Evolutionary conservation across 2,797 vertebrate species (phyloP).

Genomic region (Setipinna tenuifilis): DNA sequence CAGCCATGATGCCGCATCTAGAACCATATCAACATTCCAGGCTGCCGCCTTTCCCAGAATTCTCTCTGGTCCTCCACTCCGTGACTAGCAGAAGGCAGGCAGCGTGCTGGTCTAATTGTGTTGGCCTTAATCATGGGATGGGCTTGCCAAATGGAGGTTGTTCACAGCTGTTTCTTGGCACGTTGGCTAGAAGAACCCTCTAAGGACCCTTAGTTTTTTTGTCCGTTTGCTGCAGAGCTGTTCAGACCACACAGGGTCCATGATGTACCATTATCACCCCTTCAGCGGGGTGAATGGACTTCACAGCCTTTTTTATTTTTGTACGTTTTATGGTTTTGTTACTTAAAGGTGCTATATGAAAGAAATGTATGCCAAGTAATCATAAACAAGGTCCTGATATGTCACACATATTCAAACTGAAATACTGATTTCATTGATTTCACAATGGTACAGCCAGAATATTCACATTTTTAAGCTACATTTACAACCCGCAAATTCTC

Average conservation of each 20-base stretch:
- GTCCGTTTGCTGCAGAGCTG: conserved; percentile 53
- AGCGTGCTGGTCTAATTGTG: conserved; percentile 38
- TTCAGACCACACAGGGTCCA: conserved; percentile 45
- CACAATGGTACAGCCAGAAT: too few species aligned
- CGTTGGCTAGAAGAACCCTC: conserved; percentile 21
- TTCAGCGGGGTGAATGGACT: background rate
- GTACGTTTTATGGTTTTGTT: background rate
- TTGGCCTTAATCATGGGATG: conserved; percentile 46
- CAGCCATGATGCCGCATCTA: background rate
- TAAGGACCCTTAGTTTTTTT: conserved; percentile 48
- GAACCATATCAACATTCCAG: background rate
- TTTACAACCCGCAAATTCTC: too few species aligned
- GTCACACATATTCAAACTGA: too few species aligned
- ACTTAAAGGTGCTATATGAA: too few species aligned
- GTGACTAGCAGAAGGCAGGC: conserved; percentile 36
- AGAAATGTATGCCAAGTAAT: too few species aligned
- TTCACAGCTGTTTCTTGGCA: conserved; percentile 49
- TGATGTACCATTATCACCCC: conserved; percentile 22
- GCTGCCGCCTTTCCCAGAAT: background rate
- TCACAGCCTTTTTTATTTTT: background rate
- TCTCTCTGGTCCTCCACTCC: conserved; percentile 13
- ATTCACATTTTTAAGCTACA: too few species aligned
- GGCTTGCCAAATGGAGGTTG: conserved; percentile 45
- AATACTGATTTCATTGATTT: too few species aligned
- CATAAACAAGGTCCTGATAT: too few species aligned